A percentile compares a stretch with the other conserved stretches of the same genome.
phyloP scores from a whole-genome alignment of 1,140 invertebrate species.

The Tetramorium parvispinum region DNA sequence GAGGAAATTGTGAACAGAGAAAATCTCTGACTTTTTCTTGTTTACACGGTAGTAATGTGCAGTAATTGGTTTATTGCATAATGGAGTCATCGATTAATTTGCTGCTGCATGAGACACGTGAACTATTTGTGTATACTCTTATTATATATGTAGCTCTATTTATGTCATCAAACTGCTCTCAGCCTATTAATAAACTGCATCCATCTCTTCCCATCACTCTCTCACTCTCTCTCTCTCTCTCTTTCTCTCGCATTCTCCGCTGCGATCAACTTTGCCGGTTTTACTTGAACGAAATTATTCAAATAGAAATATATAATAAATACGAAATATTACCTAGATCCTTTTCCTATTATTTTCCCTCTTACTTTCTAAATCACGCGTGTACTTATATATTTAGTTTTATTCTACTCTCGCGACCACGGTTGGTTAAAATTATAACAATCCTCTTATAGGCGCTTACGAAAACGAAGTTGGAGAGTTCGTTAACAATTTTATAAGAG shows the following conservation, averaged over 20 bases:
- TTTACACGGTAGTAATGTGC: not conserved
- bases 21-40: not conserved
- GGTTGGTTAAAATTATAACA: slow-evolving; percentile 29
- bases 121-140: slow-evolving; percentile 37
- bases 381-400: slow-evolving; percentile 33
- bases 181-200: slow-evolving; percentile 45
- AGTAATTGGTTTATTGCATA: slow-evolving; percentile 36
- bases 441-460: not conserved
- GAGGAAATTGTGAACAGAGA: too few species aligned
- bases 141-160: slow-evolving; percentile 36
- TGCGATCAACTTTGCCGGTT: not conserved
- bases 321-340: not conserved
- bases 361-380: not conserved
- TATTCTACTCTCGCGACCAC: not conserved
- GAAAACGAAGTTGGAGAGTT: slow-evolving; percentile 1
- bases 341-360: not conserved
- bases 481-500: not conserved
- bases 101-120: not conserved
- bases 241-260: not conserved
- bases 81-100: slow-evolving; percentile 23
- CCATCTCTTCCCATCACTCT: not conserved
- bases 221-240: not conserved
- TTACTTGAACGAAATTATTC: not conserved
- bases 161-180: slow-evolving; percentile 26
- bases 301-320: too few species aligned